Evolutionary conservation across 2,888 invertebrate species (phyloP), one percentile per base, ranked within the genome.

Genomic region (Endotricha flammealis): DNA sequence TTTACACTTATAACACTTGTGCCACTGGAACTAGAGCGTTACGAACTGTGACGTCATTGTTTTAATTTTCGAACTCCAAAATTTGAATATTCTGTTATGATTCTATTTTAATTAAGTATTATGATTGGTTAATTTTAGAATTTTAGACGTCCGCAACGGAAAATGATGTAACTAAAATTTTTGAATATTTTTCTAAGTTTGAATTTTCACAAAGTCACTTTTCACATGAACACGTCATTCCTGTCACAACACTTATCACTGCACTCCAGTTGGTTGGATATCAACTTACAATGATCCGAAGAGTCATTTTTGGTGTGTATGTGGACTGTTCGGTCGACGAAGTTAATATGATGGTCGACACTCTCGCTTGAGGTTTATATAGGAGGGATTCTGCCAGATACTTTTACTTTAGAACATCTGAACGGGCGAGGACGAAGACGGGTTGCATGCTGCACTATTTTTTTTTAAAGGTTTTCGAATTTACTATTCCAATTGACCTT

Each of bases 221-320:
- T n/a, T 23, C 31, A 29, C 32, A 17, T 14, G 30, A 29, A 12
- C 35, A 35, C 35, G 13, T 35, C 29, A 33, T 28, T 32, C 12
- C 28, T 53, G 47, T 44, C 46, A 54, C 53, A 50, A 42, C 62
- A 65, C 64, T 53, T n/a, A 30, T 45, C 82, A 83, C 83, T 83
- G 81, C 82, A 85, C 72, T 80, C 78, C 78, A 53, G 34, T 36
- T 50, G 41, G 25, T 37, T 33, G 28, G 38, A 35, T 11, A 16
- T 36, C 41, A 41, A 85, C 86, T 86, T 86, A 86, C 86, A 64
- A 86, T 65, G 59, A 64, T 81, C 77, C 77, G 80, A 74, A 77
- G 79, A 60, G 82, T 79, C 86, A 86, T 86, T 61, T 68, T 67
- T 62, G 59, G 61, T 65, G 57, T 54, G 56, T 63, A 54, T 39